Evolutionary conservation across 2,797 vertebrate species (phyloP), one percentile per base, ranked within the genome.

Genomic region (Botia almorhae): DNA sequence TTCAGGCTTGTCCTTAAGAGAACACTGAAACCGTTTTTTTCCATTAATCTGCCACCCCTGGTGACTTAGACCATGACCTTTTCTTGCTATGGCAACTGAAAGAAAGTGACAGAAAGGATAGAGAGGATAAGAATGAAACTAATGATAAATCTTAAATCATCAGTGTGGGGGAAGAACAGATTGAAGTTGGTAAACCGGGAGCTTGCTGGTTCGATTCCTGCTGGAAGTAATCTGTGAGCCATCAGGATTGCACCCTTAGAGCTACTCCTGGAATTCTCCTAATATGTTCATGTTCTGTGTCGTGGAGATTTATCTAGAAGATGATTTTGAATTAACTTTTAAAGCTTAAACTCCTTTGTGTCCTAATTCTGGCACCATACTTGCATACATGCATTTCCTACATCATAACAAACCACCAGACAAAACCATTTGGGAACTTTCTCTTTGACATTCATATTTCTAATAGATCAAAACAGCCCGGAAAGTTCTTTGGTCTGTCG

Each of bases 11-110:
- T 80, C 65, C 65, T 58, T 21, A 73, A 70, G 63, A 78, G 80
- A 79, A 50, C 77, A 65, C 82, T 81, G 71, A 82, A 85, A 81
- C 81, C 71, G 84, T 87, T 89, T 82, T 74, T 76, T 63, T 87
- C 84, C 82, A 86, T 86, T 88, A 84, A 81, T 69, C 70, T 81
- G 65, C 69, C 75, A 67, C 55, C 80, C 68, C 71, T 81, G 78
- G 78, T 80, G 53, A 60, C 63, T 17, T 50, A 51, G 36, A 78
- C 16, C 39, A 3, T 67, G 33, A 60, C 82, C 69, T 78, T 78
- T 77, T 50, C 23, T 21, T 0, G 39, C 39, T 69, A 29, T 26
- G 33, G 17, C 67, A 70, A 50, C 74, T 76, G 14, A 29, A 36
- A 55, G 50, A 33, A 67, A 80, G 39, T 13, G 46, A 51, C 14